Evolutionary conservation across 64 coral and sea anemone species (phyloP).

Genomic region (Actinia equina): DNA sequence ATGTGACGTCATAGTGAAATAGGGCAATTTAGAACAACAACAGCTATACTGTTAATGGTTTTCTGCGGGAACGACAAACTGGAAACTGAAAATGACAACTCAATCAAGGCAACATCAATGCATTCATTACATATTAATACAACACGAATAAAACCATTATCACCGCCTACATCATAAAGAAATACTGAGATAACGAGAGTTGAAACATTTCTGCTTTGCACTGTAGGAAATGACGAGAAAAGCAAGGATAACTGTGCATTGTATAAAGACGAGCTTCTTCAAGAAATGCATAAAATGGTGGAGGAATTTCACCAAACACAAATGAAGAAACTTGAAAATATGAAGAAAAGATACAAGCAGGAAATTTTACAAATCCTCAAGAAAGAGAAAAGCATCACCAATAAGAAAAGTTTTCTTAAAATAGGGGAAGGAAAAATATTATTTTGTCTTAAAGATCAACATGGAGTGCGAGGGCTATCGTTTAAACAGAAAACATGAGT

Average conservation of each 20-base stretch:
- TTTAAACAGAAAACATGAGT: not conserved
- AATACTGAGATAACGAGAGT: too few species aligned
- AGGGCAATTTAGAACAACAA: too few species aligned
- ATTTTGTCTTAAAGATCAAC: not conserved
- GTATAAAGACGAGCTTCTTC: not conserved
- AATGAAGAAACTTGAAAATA: not conserved
- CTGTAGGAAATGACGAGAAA: not conserved
- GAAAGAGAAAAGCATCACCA: not conserved
- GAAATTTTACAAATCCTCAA: not conserved
- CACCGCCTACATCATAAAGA: too few species aligned
- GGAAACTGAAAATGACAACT: too few species aligned
- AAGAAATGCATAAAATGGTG: not conserved
- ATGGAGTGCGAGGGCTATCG: not conserved
- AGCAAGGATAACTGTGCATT: not conserved
- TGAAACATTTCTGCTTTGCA: not conserved
- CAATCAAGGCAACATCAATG: too few species aligned
- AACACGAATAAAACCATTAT: too few species aligned
- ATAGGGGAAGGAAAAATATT: not conserved
- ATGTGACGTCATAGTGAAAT: too few species aligned
- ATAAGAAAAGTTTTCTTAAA: not conserved
- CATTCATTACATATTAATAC: too few species aligned
- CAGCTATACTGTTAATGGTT: too few species aligned
- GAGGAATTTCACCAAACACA: not conserved
- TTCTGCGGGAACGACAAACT: too few species aligned
- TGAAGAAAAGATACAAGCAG: not conserved